Evolutionary conservation across 2,888 invertebrate species (phyloP).

Genomic region (Leucania comma): DNA sequence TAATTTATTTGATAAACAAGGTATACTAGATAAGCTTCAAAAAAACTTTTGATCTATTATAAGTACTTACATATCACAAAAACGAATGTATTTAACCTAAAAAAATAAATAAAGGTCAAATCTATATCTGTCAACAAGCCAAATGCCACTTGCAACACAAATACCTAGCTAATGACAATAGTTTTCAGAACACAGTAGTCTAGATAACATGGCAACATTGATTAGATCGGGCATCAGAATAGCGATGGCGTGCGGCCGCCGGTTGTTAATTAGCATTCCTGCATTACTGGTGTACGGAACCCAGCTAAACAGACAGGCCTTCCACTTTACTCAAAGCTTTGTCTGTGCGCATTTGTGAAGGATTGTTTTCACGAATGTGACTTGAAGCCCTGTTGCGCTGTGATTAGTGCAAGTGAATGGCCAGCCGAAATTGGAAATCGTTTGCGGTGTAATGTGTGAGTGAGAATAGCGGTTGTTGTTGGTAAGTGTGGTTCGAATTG

Average conservation of each 20-base stretch:
- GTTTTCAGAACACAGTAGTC: slow-evolving; percentile 46
- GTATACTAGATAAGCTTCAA: neutral
- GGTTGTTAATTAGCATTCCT: slow-evolving; percentile 72
- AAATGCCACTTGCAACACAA: neutral
- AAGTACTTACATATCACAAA: too few relatives aligned
- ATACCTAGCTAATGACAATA: slow-evolving; percentile 26
- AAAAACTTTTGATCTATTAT: neutral
- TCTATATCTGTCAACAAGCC: neutral
- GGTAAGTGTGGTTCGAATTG: neutral
- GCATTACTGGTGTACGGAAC: slow-evolving; percentile 59
- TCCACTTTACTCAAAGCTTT: slow-evolving; percentile 63
- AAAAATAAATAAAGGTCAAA: neutral
- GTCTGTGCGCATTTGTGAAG: slow-evolving; percentile 59
- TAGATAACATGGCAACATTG: slow-evolving; percentile 55
- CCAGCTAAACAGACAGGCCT: slow-evolving; percentile 51
- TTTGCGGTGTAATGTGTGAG: slow-evolving; percentile 5
- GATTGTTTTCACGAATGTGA: slow-evolving; percentile 56
- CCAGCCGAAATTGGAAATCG: slow-evolving; percentile 38
- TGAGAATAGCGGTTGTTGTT: neutral
- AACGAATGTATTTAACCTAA: too few relatives aligned
- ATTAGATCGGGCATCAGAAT: slow-evolving; percentile 56
- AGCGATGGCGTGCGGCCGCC: slow-evolving; percentile 59
- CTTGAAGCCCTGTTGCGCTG: slow-evolving; percentile 41
- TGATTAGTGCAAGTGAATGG: slow-evolving; percentile 50
- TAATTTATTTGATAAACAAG: too few relatives aligned